A percentile compares a stretch with the other conserved stretches of the same genome.
These are phyloP conservation scores for Dromas ardeola DNA, from an alignment of 2,113 vertebrate species.

Conservation along the genomic window DNA sequence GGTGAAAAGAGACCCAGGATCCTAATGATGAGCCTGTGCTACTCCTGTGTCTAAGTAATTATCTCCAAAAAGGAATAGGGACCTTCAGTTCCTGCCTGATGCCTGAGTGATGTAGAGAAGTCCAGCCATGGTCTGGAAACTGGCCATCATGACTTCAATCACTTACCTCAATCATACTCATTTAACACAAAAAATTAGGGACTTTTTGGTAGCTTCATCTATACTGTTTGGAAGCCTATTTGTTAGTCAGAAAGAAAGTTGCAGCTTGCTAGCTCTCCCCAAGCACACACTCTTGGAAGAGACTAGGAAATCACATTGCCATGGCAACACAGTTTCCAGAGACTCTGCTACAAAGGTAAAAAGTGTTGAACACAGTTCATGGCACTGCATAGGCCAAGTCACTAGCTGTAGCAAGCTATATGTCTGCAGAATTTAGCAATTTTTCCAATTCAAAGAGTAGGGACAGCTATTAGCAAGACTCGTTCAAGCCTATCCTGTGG, in stretches of 20 bases:
- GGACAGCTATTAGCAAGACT: not conserved
- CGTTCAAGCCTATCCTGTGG: not conserved
- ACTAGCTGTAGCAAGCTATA: not conserved
- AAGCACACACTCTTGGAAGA: not conserved
- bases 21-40: not conserved
- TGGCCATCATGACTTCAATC: not conserved
- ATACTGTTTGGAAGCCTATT: not conserved
- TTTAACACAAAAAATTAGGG: not conserved
- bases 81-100: not conserved
- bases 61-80: not conserved
- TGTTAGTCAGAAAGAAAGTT: not conserved
- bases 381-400: not conserved
- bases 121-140: not conserved
- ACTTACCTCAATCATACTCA: not conserved
- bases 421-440: not conserved
- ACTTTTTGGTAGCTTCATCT: not conserved
- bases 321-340: slow-evolving; percentile 31
- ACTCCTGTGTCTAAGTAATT: not conserved
- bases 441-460: not conserved
- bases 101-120: not conserved
- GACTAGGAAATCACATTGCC: not conserved
- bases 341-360: not conserved
- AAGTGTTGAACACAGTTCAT: not conserved
- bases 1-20: not conserved
- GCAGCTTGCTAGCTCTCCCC: not conserved